Percentiles rank a stretch among this genome's conserved stretches.
phyloP scores from a whole-genome alignment of 92 coral and sea anemone species.

The Blastomussa wellsi region DNA sequence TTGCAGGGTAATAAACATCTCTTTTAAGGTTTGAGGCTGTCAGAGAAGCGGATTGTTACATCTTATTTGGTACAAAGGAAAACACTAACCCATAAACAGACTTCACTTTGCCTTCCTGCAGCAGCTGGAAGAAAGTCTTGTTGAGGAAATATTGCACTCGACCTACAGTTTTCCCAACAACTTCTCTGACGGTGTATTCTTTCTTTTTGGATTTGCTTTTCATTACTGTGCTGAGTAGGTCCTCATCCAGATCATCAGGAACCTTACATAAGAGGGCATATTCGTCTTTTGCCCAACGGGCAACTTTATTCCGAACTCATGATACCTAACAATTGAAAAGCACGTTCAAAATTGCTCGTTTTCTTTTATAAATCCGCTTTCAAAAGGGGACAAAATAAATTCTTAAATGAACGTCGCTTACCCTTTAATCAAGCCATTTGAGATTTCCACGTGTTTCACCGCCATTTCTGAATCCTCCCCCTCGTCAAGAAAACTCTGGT shows the following conservation, averaged over 20 bases:
- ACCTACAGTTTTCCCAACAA: not conserved
- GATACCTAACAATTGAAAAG: not conserved
- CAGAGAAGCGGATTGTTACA: too few species aligned
- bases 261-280: not conserved
- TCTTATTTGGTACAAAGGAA: too few species aligned
- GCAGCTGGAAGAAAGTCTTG: constrained; percentile 3
- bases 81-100: not conserved
- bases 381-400: not conserved
- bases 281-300: not conserved
- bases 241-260: not conserved
- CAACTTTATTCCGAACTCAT: not conserved
- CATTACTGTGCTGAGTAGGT: not conserved
- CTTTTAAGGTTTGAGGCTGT: too few species aligned
- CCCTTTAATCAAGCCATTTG: constrained; percentile 5
- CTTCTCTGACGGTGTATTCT: not conserved
- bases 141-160: constrained; percentile 1
- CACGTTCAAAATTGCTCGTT: too few species aligned
- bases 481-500: not conserved
- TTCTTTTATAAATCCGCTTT: too few species aligned
- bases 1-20: not conserved
- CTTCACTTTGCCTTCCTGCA: not conserved
- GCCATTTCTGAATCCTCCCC: not conserved
- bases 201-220: not conserved
- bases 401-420: not conserved
- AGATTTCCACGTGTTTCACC: not conserved